Base-by-base conservation (phyloP, 1,140 invertebrate genomes). In the Drosophila kepulauana region DNA sequence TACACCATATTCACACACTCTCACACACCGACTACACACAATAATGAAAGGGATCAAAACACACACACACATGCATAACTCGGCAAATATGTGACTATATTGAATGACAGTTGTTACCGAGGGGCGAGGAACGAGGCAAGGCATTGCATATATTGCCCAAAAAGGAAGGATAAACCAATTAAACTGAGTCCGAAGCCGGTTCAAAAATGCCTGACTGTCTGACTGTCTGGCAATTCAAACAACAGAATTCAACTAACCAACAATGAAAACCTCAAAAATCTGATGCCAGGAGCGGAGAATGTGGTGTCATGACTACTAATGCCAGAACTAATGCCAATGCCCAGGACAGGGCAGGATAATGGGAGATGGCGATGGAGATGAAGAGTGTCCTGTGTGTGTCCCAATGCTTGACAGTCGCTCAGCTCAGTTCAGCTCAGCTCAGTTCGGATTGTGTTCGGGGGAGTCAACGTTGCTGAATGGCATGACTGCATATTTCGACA, bases 191-290 rank as follows among this genome's bases (percentile, higher is more conserved):
- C 63, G 52, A 73, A 54, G 38, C 49, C 72, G 56, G 56, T 49
- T 51, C 70, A 58, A 59, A 76, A 84, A 78, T 77, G 79, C 54
- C 81, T 25, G 20, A 80, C 72, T 38, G 63, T 43, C 49, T 28
- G 28, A 54, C 67, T 77, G 84, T 84, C 85, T 80, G 84, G 74
- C 79, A 82, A 87, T 80, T 87, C 82, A 79, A 87, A 87, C 79
- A 87, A 76, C 82, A 82, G 61, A 88, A 88, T 69, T 87, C 85
- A 88, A 88, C 80, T 88, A 80, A 80, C 84, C 84, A 80, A 89
- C 84, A 88, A 88, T 88, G 78, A 81, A 88, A 88, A 88, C 84
- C 84, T 88, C 84, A 88, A 79, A 88, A 88, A 88, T 88, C 88
- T 69, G 49, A 33, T 41, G 41, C n/a, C 56, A 35, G 54, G 4